phyloP scores from a whole-genome alignment of 2,888 invertebrate species.

The Drosophila cognata region DNA sequence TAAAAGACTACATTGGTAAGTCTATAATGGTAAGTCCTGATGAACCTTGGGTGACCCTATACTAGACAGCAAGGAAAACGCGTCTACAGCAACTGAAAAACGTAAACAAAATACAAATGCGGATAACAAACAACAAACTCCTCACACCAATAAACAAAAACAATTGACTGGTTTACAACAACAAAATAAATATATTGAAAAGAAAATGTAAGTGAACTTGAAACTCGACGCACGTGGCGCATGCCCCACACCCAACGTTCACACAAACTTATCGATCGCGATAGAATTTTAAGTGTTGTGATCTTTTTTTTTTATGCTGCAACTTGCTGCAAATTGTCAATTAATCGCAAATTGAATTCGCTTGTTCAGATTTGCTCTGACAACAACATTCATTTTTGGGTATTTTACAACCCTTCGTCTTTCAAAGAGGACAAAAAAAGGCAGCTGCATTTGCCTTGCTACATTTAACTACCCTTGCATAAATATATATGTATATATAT shows the following conservation, averaged over 20 bases:
- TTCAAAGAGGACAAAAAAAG: not conserved
- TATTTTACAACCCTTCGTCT: conserved; percentile 4
- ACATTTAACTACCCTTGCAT: conserved; percentile 20
- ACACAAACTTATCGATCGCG: not conserved
- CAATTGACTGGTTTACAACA: conserved; percentile 35
- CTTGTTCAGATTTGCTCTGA: not conserved
- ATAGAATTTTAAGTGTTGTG: not conserved
- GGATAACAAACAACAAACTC: conserved; percentile 40
- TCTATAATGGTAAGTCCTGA: too few species aligned
- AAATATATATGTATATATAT: not conserved
- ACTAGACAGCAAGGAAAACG: conserved; percentile 27
- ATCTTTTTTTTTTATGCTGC: not conserved
- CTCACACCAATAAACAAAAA: conserved; percentile 9
- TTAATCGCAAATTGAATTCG: not conserved
- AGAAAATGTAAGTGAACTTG: conserved; percentile 40
- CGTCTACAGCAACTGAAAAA: conserved; percentile 29
- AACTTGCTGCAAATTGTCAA: not conserved
- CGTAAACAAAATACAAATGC: conserved; percentile 32
- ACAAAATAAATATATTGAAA: conserved; percentile 6
- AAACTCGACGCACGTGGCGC: conserved; percentile 40
- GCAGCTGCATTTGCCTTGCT: conserved; percentile 39
- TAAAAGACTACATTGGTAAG: too few species aligned
- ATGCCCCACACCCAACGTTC: conserved; percentile 8
- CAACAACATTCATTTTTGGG: not conserved
- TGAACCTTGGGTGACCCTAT: too few species aligned